A percentile compares a stretch with the other conserved stretches of the same genome.
phyloP scores from a whole-genome alignment of 2,797 vertebrate genomes.

The Bovichtus variegatus region DNA sequence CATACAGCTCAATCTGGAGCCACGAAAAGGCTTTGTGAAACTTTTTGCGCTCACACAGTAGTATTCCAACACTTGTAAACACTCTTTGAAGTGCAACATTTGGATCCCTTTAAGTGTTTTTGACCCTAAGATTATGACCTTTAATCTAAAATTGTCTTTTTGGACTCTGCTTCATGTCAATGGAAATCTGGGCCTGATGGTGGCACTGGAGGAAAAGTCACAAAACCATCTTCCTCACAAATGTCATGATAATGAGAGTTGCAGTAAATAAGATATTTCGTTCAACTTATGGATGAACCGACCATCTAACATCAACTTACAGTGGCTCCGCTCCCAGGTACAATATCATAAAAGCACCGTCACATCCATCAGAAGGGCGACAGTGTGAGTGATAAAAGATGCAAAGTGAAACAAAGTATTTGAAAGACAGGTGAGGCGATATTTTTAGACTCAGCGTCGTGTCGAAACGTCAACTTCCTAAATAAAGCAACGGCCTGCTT shows the following conservation, averaged over 20 bases:
- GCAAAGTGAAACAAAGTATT: background rate
- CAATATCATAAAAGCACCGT: background rate
- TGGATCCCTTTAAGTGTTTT: too few relatives aligned
- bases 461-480: conserved; percentile 17
- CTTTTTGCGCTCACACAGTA: too few relatives aligned
- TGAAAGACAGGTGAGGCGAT: conserved; percentile 13
- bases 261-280: background rate
- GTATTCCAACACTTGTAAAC: too few relatives aligned
- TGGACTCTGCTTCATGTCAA: too few relatives aligned
- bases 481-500: conserved; percentile 11
- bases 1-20: too few relatives aligned
- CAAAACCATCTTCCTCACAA: too few relatives aligned
- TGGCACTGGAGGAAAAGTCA: too few relatives aligned
- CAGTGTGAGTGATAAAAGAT: background rate
- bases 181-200: too few relatives aligned
- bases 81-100: too few relatives aligned
- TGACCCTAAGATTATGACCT: too few relatives aligned
- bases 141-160: too few relatives aligned
- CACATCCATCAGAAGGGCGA: background rate
- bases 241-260: background rate
- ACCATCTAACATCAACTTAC: background rate
- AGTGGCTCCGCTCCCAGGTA: background rate
- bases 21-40: too few relatives aligned
- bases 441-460: conserved; percentile 31
- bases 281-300: background rate